A percentile compares a stretch with the other conserved stretches of the same genome.
Conservation (phyloP, 92 coral and sea anemone species). For the Porites cylindrica region DNA sequence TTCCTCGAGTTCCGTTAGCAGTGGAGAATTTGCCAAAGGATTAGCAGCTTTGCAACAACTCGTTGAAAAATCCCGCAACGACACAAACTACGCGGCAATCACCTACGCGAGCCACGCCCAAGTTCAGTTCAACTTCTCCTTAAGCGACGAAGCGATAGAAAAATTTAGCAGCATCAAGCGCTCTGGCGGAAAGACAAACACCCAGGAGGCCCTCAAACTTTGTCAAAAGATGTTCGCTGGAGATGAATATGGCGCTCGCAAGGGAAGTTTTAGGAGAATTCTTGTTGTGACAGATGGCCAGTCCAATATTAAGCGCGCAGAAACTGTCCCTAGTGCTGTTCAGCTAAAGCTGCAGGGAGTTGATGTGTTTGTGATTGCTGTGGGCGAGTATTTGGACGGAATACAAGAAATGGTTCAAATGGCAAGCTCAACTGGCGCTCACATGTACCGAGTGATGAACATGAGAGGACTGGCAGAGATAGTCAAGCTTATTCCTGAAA, state of each 20-base stretch:
- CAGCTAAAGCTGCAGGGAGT: constrained; percentile 68
- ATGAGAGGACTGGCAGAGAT: constrained; percentile 72
- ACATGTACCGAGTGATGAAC: constrained; percentile 87
- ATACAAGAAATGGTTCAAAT: constrained; percentile 78
- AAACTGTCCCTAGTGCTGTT: constrained; percentile 75
- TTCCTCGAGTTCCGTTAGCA: constrained; percentile 84
- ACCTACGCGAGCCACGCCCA: constrained; percentile 80
- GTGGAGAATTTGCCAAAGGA: constrained; percentile 68
- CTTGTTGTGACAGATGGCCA: constrained; percentile 89
- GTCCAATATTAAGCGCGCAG: constrained; percentile 70
- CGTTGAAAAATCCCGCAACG: constrained; percentile 57
- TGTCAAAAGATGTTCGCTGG: constrained; percentile 60
- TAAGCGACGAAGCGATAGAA: constrained; percentile 43
- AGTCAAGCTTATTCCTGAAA: constrained; percentile 80
- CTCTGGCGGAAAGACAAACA: constrained; percentile 91
- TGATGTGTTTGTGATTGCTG: constrained; percentile 89
- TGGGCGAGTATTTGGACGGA: constrained; percentile 85
- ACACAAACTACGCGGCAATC: constrained; percentile 72
- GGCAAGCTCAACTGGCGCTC: constrained; percentile 85
- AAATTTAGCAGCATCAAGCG: constrained; percentile 69
- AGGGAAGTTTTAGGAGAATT: constrained; percentile 72
- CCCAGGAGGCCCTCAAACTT: constrained; percentile 82
- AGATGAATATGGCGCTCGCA: constrained; percentile 64
- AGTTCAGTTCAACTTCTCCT: constrained; percentile 67
- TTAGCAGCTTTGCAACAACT: constrained; percentile 59